Base-by-base conservation (phyloP, 2,888 invertebrate genomes). In the Acanthoscelides obtectus region DNA sequence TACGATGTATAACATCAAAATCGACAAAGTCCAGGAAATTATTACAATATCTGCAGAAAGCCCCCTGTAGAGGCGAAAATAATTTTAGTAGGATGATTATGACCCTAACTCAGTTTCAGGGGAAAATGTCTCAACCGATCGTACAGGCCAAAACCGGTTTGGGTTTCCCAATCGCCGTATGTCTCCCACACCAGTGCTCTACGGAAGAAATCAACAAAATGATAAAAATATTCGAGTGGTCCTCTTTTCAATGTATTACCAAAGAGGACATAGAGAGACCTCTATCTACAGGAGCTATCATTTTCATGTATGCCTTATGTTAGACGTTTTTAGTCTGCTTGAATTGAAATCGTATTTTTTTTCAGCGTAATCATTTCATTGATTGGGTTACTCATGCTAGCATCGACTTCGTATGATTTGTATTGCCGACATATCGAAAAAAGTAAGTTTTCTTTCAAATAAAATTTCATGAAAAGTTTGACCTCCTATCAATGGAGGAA, bases 201-300 rank as follows among this genome's bases (percentile, higher is more conserved):
- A 70, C 72, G 88, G 2, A 86, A 85, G 76, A 87, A 87, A 0
- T 77, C 87, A 21, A 85, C 84, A 72, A 81, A 76, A 70, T 84
- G 78, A 78, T 84, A 81, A 74, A 82, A 65, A 68, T 12, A 22
- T 64, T 68, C 12, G 70, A 72, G 27, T 72, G 75, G 20, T 27
- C 66, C 1, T 21, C 71, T 6, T 68, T 71, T 22, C 0, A 6
- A 5, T 80, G 80, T 65, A 78, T 79, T 72, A 79, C 78, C 4
- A 45, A 64, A 19, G 76, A 77, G 5, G 74, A 79, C 20, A 74
- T 74, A 0, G 67, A 78, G 68, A 76, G 74, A 6, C 72, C 73
- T 17, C 64, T 79, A 21, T 75, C 75, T 6, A 66, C 66, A 0
- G 75, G 73, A 22, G 78, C 79, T 20, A 74, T 78, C 69, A 65